Evolutionary conservation across 2,888 invertebrate genomes (phyloP).

Genomic region (Dasypolia templi): DNA sequence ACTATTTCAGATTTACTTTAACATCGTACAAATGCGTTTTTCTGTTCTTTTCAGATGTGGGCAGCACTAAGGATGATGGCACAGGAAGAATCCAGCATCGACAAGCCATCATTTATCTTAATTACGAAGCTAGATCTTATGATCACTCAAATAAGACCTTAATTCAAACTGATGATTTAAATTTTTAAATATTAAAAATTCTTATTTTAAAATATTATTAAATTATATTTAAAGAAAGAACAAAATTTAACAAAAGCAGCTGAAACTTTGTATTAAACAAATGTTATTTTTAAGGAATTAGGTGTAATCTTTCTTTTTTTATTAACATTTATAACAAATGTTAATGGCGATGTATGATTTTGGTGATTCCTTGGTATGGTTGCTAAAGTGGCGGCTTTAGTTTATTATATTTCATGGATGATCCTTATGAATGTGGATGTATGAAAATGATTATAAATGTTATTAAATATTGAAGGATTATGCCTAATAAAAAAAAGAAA

Average conservation of each 20-base stretch:
- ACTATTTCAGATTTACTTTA: background rate
- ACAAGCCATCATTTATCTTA: background rate
- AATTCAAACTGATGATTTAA: background rate
- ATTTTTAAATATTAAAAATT: too few species aligned
- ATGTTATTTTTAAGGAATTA: background rate
- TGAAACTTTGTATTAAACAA: background rate
- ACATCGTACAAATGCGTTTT: conserved; percentile 6
- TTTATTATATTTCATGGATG: conserved; percentile 71
- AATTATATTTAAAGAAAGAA: too few species aligned
- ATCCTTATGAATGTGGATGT: conserved; percentile 57
- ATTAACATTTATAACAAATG: conserved; percentile 63
- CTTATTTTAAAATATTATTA: too few species aligned
- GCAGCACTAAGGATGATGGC: background rate
- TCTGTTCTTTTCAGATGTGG: conserved; percentile 50
- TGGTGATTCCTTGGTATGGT: conserved; percentile 72
- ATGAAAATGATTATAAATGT: conserved; percentile 61
- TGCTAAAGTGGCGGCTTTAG: conserved; percentile 85
- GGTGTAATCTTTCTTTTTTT: conserved; percentile 42
- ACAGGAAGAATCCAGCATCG: background rate
- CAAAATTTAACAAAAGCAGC: background rate
- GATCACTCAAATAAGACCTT: background rate
- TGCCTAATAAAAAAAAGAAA: conserved; percentile 25
- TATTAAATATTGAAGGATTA: conserved; percentile 59
- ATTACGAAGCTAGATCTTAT: background rate
- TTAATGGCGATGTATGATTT: conserved; percentile 67